These are phyloP conservation scores for Cecidostiba fungosa DNA, from an alignment of 2,888 invertebrate species.

Conservation along the genomic window DNA sequence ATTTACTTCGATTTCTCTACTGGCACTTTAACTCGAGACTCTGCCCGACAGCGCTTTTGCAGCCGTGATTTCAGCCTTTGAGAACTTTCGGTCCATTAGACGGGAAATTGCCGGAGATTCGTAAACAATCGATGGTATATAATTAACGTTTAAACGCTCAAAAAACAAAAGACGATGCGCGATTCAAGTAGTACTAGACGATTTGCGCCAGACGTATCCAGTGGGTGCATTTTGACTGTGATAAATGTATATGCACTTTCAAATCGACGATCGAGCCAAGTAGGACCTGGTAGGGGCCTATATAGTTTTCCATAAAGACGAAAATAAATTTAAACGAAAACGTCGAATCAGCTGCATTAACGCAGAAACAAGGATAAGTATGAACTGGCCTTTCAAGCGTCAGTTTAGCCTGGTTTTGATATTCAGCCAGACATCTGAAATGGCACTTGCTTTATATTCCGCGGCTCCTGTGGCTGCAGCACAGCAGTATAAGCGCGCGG, in stretches of 20 bases:
- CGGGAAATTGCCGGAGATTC: neutral
- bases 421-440: slow-evolving; percentile 40
- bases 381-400: neutral
- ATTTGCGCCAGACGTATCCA: neutral
- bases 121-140: neutral
- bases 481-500: slow-evolving; percentile 20
- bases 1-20: slow-evolving; percentile 24
- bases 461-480: neutral
- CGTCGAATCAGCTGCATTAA: neutral
- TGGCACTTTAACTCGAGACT: slow-evolving; percentile 21
- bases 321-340: neutral
- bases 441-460: slow-evolving; percentile 46
- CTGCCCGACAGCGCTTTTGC: neutral
- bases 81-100: neutral
- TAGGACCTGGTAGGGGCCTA: too few relatives aligned
- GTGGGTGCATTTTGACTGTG: neutral
- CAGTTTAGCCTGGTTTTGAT: slow-evolving; percentile 18
- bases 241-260: too few relatives aligned
- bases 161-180: neutral
- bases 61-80: neutral
- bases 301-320: too few relatives aligned
- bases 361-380: neutral
- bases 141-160: neutral
- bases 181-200: neutral
- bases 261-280: too few relatives aligned